Base-by-base conservation (phyloP, 1,140 invertebrate species). In the Spodoptera frugiperda region DNA sequence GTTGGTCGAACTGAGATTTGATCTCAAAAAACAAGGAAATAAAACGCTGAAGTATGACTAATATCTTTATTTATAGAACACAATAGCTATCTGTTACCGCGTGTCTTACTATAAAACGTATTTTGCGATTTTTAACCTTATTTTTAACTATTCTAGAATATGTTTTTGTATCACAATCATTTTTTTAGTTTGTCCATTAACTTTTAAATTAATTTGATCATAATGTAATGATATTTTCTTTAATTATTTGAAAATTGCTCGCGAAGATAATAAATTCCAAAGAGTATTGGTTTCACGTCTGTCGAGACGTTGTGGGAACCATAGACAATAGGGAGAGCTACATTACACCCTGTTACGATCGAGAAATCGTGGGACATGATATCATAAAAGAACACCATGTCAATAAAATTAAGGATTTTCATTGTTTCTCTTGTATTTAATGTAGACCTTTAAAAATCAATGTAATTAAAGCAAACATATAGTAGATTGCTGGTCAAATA, bases 1-100 rank as follows among this genome's bases (percentile, higher is more conserved):
- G n/a, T 30, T 65, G 78, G 76, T 51, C 54, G 72, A 77, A 61
- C 70, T 39, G 72, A 83, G 77, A 86, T 81, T 71, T 59, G 78
- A 84, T 85, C 79, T 84, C 72, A 76, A 78, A 70, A 82, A 87
- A 83, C 79, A 73, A 80, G 82, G 80, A 85, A 84, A 85, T 85
- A 83, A 84, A 72, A 78, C 21, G 55, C 82, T 39, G 49, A 74
- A 61, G 70, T 75, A 61, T 82, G 81, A 82, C 78, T 77, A 57
- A 55, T 76, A 25, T 53, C 46, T 77, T 79, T 87, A 81, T 87
- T 82, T 80, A 73, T 79, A 80, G 77, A 77, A 71, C 17, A 78
- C 33, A 39, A 39, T 39, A 39, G 33, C 1, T 80, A 82, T 84
- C 78, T 75, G 81, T 82, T 84, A 81, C 83, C 80, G 81, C 78